Evolutionary conservation across 2,888 invertebrate genomes (phyloP).

Genomic region (Tetragonisca angustula): DNA sequence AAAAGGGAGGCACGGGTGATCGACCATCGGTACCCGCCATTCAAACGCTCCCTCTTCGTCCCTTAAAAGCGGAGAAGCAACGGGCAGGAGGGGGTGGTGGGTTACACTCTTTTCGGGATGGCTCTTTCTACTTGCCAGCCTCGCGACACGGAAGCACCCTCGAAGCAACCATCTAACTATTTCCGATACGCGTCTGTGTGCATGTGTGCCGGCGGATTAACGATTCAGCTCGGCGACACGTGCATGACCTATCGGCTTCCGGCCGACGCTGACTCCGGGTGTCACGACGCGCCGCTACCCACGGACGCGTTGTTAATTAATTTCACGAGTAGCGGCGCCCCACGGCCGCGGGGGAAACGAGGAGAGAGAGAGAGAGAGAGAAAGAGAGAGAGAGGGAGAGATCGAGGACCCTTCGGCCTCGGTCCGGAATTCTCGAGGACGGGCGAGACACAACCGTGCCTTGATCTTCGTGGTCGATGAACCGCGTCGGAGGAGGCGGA

Average conservation of each 20-base stretch:
- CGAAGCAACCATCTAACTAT: slow-evolving; percentile 31
- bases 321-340: slow-evolving; percentile 29
- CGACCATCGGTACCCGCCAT: slow-evolving; percentile 13
- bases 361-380: background rate
- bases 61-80: background rate
- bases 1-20: slow-evolving; percentile 8
- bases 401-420: background rate
- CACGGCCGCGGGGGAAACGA: background rate
- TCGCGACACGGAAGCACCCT: slow-evolving; percentile 19
- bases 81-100: too few relatives aligned
- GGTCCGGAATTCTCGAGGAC: slow-evolving; percentile 3
- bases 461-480: slow-evolving; percentile 33
- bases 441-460: background rate
- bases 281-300: slow-evolving; percentile 17
- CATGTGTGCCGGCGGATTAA: slow-evolving; percentile 48
- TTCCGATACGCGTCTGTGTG: slow-evolving; percentile 39
- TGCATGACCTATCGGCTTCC: slow-evolving; percentile 64
- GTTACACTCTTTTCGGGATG: background rate
- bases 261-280: slow-evolving; percentile 27
- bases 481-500: background rate
- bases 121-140: slow-evolving; percentile 10
- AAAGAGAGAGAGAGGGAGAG: background rate
- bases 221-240: slow-evolving; percentile 50
- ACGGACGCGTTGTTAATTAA: slow-evolving; percentile 54
- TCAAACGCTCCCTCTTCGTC: background rate